These are phyloP conservation scores for Caerostris darwini DNA, from an alignment of 1,140 invertebrate genomes.

Conservation along the genomic window DNA sequence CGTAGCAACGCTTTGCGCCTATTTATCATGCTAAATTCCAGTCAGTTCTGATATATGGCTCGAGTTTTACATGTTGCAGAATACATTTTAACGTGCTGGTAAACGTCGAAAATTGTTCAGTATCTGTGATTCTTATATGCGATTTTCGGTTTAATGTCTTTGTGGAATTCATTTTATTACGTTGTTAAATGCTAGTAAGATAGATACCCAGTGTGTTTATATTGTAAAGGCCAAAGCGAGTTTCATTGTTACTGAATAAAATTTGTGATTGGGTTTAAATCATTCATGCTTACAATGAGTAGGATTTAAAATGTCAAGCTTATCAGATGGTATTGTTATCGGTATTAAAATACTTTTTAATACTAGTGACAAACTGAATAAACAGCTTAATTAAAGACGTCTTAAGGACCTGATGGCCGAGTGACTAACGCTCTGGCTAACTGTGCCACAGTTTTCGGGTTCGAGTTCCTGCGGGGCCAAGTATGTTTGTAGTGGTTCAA, in stretches of 20 bases:
- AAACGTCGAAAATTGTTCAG: background rate
- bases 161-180: too few relatives aligned
- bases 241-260: background rate
- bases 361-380: too few relatives aligned
- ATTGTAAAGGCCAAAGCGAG: background rate
- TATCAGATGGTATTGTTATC: background rate
- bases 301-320: background rate
- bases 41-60: background rate
- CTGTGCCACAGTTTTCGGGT: too few relatives aligned
- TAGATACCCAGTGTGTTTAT: background rate
- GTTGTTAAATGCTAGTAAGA: too few relatives aligned
- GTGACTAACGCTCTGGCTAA: too few relatives aligned
- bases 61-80: background rate
- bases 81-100: background rate
- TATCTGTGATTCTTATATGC: too few relatives aligned
- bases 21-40: background rate
- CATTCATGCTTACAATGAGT: background rate
- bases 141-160: too few relatives aligned
- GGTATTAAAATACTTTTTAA: background rate
- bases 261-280: background rate
- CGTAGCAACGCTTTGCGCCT: background rate
- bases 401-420: too few relatives aligned
- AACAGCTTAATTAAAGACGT: too few relatives aligned
- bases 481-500: too few relatives aligned
- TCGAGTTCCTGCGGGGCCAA: too few relatives aligned